Base-by-base conservation (phyloP, 2,888 invertebrate species). In the Horisme vitalbata region DNA sequence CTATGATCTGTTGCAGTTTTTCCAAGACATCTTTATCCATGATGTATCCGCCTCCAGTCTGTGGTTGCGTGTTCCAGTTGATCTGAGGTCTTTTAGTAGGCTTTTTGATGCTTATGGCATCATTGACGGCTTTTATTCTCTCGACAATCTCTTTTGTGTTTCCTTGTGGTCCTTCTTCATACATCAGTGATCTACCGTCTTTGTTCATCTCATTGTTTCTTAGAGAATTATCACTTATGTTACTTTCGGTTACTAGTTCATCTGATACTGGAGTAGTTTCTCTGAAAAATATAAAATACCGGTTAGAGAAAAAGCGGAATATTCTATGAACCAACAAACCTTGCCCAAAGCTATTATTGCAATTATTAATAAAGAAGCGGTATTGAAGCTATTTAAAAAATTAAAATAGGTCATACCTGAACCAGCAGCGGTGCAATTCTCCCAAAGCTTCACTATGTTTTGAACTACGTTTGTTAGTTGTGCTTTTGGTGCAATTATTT, bases 51-150 rank as follows among this genome's bases (percentile, higher is more conserved):
- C 68, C 72, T 2, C 65, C 71, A 5, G 70, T 59, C 31, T 74
- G 70, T 8, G 74, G 71, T 31, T 71, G 68, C 4, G 67, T 62
- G 27, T 79, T 78, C 59, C 70, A 77, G 35, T 73, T 74, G 1
- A 69, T 58, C 45, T 74, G 75, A 41, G 69, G 71, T 49, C 70
- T 67, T 50, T 64, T 73, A 13, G 65, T 60, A 26, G 83, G 71
- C 77, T 88, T 76, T 64, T 83, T 44, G 2, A 12, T 26, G 30
- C 20, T 66, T 3, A 88, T 55, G 11, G 82, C 81, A 31, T 84
- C 79, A 59, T 92, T 92, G 3, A 92, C 80, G 45, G 80, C 76
- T 60, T 83, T 86, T 49, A 92, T 92, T 75, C 91, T 91, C 24
- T 90, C 83, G 15, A 92, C 65, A 41, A 92, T 92, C 20, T 91